A percentile compares a stretch with the other conserved stretches of the same genome.
Evolutionary conservation across 2,797 vertebrate species (phyloP).

Genomic region (Catharus ustulatus): DNA sequence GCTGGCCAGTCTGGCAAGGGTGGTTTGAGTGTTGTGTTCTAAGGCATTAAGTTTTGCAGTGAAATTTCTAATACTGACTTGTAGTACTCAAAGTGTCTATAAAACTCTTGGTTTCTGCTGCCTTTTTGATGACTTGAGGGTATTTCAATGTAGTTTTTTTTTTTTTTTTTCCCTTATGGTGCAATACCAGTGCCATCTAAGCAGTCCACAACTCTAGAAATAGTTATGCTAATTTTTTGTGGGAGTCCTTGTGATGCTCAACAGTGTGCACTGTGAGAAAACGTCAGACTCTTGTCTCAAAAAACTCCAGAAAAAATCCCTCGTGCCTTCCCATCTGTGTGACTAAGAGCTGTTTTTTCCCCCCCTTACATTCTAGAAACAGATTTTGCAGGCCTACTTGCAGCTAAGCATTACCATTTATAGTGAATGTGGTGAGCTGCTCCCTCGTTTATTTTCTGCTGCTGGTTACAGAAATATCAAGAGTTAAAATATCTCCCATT

Average conservation of each 20-base stretch:
- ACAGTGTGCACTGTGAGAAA: neutral
- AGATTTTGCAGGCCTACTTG: conserved; percentile 23
- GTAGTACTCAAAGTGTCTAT: neutral
- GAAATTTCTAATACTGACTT: neutral
- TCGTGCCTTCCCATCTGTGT: conserved; percentile 1
- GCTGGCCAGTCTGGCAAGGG: neutral
- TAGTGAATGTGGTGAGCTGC: neutral
- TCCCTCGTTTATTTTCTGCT: neutral
- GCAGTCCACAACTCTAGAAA: conserved; percentile 9
- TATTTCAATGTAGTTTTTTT: neutral
- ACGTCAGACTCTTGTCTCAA: neutral
- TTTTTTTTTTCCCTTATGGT: neutral
- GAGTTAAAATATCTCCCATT: conserved; percentile 63
- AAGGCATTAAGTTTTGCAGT: neutral
- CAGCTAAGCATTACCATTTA: conserved; percentile 23
- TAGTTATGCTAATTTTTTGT: conserved; percentile 28
- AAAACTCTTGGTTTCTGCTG: neutral
- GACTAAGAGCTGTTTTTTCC: neutral
- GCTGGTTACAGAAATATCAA: conserved; percentile 2
- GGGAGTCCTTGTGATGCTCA: conserved; percentile 27
- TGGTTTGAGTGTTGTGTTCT: neutral
- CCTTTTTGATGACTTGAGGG: neutral
- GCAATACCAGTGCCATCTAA: neutral
- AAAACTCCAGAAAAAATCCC: neutral
- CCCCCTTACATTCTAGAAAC: neutral